phyloP scores from a whole-genome alignment of 2,113 vertebrate genomes.

The Otolemur garnettii region DNA sequence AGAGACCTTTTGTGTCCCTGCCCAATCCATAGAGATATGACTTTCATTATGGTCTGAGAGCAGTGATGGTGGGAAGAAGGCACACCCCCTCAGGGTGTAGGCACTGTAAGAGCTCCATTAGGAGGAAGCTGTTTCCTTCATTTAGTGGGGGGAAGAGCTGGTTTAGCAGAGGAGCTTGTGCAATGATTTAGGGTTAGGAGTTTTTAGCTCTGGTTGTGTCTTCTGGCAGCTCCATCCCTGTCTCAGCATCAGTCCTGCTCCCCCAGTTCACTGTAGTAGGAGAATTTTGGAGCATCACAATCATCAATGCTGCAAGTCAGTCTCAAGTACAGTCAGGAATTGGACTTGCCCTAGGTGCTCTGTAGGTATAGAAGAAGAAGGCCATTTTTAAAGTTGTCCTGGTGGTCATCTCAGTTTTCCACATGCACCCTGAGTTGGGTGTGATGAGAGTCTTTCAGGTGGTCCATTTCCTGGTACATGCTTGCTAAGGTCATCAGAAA shows the following conservation, averaged over 20 bases:
- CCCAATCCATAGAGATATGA: background rate
- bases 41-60: background rate
- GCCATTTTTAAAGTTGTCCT: background rate
- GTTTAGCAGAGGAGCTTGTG: fast-evolving
- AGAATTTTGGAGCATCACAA: background rate
- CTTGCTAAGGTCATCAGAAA: background rate
- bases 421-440: too few species aligned
- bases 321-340: too few species aligned
- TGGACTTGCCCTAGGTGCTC: background rate
- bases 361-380: background rate
- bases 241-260: fast-evolving
- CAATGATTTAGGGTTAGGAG: background rate
- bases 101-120: background rate
- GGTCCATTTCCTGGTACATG: background rate
- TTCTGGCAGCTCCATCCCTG: background rate
- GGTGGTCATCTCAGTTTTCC: background rate
- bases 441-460: background rate
- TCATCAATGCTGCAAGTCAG: background rate
- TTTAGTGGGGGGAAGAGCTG: fast-evolving
- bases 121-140: background rate
- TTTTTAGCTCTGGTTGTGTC: background rate
- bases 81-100: fast-evolving
- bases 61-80: background rate
- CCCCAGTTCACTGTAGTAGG: background rate
- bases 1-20: too few species aligned